These are phyloP conservation scores for Venusia cambrica DNA, from an alignment of 2,888 invertebrate species.

Conservation along the genomic window DNA sequence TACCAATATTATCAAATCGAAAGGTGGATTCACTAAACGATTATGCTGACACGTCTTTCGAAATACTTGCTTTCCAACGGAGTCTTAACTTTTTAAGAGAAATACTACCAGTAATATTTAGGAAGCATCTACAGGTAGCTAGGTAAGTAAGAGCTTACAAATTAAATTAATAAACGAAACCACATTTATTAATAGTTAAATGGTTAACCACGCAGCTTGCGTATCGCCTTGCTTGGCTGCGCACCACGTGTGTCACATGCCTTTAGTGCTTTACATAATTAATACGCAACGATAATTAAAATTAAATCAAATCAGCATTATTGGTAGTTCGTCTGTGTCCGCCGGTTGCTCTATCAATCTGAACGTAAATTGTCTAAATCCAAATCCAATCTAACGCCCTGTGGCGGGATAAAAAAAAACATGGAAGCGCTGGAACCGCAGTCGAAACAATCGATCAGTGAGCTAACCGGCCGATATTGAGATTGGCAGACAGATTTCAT, in stretches of 20 bases:
- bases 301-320: too few relatives aligned
- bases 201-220: slow-evolving; percentile 30
- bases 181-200: slow-evolving; percentile 8
- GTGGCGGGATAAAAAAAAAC: slow-evolving; percentile 15
- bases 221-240: slow-evolving; percentile 33
- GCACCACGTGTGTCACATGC: slow-evolving; percentile 33
- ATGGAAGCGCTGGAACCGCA: slow-evolving; percentile 2
- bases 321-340: slow-evolving; percentile 39
- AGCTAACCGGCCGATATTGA: slow-evolving; percentile 6
- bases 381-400: slow-evolving; percentile 47
- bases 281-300: too few relatives aligned
- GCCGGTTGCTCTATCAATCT: slow-evolving; percentile 41
- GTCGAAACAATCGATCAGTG: slow-evolving; percentile 7
- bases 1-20: too few relatives aligned
- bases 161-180: too few relatives aligned
- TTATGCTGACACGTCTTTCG: too few relatives aligned
- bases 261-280: slow-evolving; percentile 15
- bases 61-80: too few relatives aligned
- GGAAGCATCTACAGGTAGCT: too few relatives aligned
- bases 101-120: too few relatives aligned
- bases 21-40: too few relatives aligned
- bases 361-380: slow-evolving; percentile 43
- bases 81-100: too few relatives aligned
- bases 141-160: too few relatives aligned
- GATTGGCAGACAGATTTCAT: not conserved